Conservation (phyloP, 2,888 invertebrate species). For the Sminthurinus aureus region DNA sequence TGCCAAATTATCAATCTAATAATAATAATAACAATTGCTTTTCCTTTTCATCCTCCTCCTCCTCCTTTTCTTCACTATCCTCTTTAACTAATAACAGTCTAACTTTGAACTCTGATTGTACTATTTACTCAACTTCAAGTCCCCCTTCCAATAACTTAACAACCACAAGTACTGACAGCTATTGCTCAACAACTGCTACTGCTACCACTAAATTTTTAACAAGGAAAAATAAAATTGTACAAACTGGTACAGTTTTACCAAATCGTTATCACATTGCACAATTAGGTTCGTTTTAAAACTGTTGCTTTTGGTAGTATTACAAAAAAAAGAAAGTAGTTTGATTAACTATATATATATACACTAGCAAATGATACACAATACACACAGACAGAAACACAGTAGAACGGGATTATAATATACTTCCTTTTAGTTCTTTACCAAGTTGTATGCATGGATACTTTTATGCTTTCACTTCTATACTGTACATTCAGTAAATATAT, state of each 20-base stretch:
- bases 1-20: neutral
- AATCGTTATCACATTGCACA: constrained; percentile 54
- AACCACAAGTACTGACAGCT: constrained; percentile 36
- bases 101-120: constrained; percentile 34
- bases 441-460: too few relatives aligned
- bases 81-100: constrained; percentile 25
- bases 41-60: constrained; percentile 27
- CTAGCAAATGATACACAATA: neutral
- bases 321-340: too few relatives aligned
- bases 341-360: too few relatives aligned
- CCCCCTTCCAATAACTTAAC: constrained; percentile 44
- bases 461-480: neutral
- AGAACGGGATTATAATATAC: neutral
- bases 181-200: constrained; percentile 61
- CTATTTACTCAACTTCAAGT: constrained; percentile 22
- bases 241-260: constrained; percentile 52
- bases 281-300: constrained; percentile 46
- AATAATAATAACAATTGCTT: neutral
- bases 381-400: neutral
- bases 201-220: constrained; percentile 55
- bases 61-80: constrained; percentile 29
- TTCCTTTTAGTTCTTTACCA: neutral
- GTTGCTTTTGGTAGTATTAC: neutral
- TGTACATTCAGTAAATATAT: neutral
- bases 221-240: constrained; percentile 56